Evolutionary conservation across 2,888 invertebrate genomes (phyloP).

Genomic region (Sussaba pulchella): DNA sequence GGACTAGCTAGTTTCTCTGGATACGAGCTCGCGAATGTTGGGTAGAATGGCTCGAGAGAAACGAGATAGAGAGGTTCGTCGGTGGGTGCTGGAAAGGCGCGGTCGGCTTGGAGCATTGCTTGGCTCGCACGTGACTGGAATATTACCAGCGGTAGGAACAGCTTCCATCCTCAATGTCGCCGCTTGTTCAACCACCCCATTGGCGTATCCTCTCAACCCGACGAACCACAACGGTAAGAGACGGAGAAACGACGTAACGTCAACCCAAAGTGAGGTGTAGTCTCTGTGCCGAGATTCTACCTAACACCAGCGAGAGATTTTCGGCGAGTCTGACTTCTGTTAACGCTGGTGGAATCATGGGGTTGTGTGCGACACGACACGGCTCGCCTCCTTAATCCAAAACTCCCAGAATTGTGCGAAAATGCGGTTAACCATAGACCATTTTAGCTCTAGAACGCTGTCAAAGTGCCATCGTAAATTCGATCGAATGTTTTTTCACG

Average conservation of each 20-base stretch:
- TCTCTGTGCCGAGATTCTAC: neutral
- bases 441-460: slow-evolving; percentile 17
- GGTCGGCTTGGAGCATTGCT: slow-evolving; percentile 71
- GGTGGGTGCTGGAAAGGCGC: slow-evolving; percentile 5
- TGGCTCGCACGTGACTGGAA: slow-evolving; percentile 79
- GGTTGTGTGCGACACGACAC: slow-evolving; percentile 19
- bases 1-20: slow-evolving; percentile 20
- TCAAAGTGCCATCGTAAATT: neutral
- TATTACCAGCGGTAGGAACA: slow-evolving; percentile 68
- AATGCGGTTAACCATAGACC: slow-evolving; percentile 31
- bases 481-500: neutral
- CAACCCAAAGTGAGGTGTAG: slow-evolving; percentile 48
- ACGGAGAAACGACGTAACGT: slow-evolving; percentile 20
- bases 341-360: slow-evolving; percentile 16
- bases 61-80: slow-evolving; percentile 75
- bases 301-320: neutral
- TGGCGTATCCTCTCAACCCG: slow-evolving; percentile 38
- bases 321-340: neutral
- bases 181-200: slow-evolving; percentile 66
- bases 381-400: slow-evolving; percentile 1
- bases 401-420: no score
- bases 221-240: slow-evolving; percentile 19
- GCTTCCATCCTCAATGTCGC: slow-evolving; percentile 69
- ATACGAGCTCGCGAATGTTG: slow-evolving; percentile 65
- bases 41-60: slow-evolving; percentile 67